A percentile compares a stretch with the other conserved stretches of the same genome.
These are phyloP conservation scores for Leucophenga maculata DNA, from an alignment of 2,888 invertebrate genomes.

Conservation along the genomic window DNA sequence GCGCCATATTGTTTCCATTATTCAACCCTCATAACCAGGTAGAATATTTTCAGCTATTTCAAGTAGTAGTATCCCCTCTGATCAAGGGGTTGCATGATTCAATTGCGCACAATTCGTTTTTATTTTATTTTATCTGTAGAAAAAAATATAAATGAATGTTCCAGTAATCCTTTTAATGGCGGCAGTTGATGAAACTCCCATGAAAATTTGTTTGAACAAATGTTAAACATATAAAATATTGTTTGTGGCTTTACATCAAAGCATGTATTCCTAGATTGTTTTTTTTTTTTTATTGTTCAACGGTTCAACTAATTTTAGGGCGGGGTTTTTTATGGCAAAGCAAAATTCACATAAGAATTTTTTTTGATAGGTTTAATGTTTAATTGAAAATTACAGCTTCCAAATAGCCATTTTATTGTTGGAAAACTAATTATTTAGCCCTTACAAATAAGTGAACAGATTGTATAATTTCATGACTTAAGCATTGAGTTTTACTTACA, in stretches of 20 bases:
- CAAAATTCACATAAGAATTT: too few species aligned
- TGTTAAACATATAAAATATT: background rate
- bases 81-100: slow-evolving; percentile 42
- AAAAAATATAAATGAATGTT: slow-evolving; percentile 48
- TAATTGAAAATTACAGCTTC: too few species aligned
- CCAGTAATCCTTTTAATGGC: slow-evolving; percentile 56
- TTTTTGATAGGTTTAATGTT: too few species aligned
- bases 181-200: slow-evolving; percentile 55
- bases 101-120: background rate
- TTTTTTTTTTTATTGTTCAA: too few species aligned
- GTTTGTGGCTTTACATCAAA: background rate
- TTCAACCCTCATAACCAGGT: background rate
- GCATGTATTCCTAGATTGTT: too few species aligned
- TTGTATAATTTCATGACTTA: too few species aligned
- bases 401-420: too few species aligned
- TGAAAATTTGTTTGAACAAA: slow-evolving; percentile 38
- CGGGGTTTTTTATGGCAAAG: too few species aligned
- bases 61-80: slow-evolving; percentile 39
- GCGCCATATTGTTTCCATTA: slow-evolving; percentile 9
- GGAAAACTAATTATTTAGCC: too few species aligned
- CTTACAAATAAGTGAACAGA: too few species aligned
- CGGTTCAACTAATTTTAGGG: too few species aligned
- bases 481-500: too few species aligned
- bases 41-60: slow-evolving; percentile 24
- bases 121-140: slow-evolving; percentile 17